phyloP scores from a whole-genome alignment of 2,888 invertebrate species.

The Chloroclystis v-ata region DNA sequence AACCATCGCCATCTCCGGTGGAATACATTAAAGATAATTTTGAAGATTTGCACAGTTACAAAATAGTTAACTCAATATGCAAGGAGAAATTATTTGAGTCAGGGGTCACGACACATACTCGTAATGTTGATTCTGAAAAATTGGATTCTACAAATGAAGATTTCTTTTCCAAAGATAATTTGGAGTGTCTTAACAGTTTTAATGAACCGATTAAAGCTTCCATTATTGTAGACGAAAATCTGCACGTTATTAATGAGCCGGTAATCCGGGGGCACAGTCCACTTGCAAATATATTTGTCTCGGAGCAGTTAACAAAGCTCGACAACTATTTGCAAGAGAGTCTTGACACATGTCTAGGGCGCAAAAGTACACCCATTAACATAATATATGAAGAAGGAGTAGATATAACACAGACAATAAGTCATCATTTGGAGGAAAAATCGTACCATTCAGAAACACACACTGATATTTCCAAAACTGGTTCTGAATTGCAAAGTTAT shows the following conservation, averaged over 20 bases:
- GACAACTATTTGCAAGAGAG: constrained; percentile 68
- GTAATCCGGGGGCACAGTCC: constrained; percentile 50
- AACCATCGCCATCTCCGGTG: constrained; percentile 15
- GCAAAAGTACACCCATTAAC: constrained; percentile 22
- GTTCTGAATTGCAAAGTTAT: constrained; percentile 18
- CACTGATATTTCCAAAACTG: constrained; percentile 21
- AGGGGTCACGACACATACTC: constrained; percentile 17
- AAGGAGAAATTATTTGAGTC: constrained; percentile 51
- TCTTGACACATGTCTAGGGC: constrained; percentile 54
- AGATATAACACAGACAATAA: constrained; percentile 13
- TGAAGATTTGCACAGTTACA: constrained; percentile 69
- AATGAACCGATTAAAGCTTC: too few species aligned
- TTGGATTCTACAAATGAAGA: constrained; percentile 15
- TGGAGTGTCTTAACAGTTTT: too few species aligned
- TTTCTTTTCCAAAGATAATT: too few species aligned
- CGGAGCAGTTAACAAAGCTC: constrained; percentile 66
- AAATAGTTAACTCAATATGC: constrained; percentile 65
- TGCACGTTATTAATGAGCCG: constrained; percentile 28
- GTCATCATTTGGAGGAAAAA: constrained; percentile 28
- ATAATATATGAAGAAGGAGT: constrained; percentile 8
- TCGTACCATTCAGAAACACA: constrained; percentile 14
- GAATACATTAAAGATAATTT: constrained; percentile 49
- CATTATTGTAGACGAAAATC: constrained; percentile 12
- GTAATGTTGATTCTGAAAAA: background rate
- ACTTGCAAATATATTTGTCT: constrained; percentile 53